Percentiles rank a stretch among this genome's conserved stretches.
phyloP scores from a whole-genome alignment of 2,797 vertebrate genomes.

The Valencia hispanica region DNA sequence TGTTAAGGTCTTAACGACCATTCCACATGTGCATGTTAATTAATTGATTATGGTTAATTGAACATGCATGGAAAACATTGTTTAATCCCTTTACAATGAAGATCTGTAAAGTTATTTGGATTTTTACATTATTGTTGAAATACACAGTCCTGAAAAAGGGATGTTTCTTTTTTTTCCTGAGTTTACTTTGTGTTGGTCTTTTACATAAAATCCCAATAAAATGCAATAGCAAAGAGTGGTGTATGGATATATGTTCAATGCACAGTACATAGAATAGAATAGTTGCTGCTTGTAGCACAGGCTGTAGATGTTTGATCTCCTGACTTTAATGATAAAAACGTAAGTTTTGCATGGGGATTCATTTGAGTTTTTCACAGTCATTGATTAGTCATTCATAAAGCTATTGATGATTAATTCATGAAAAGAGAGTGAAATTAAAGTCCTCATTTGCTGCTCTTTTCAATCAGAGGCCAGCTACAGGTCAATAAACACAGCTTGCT shows the following conservation, averaged over 20 bases:
- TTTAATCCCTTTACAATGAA: no score
- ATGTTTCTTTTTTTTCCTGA: no score
- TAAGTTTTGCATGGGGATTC: neutral
- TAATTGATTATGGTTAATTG: no score
- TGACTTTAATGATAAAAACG: neutral
- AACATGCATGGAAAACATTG: no score
- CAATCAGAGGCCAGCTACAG: constrained; percentile 43
- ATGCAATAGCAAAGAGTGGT: neutral
- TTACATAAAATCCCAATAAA: neutral
- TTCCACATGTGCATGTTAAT: no score
- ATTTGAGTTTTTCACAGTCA: constrained; percentile 42
- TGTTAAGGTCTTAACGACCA: no score
- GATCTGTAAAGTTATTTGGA: no score
- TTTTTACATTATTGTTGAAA: no score
- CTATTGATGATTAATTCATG: constrained; percentile 68
- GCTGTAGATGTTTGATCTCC: constrained; percentile 1
- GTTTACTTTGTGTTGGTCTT: neutral
- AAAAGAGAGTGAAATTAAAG: constrained; percentile 45
- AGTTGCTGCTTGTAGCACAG: neutral
- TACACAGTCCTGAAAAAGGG: no score
- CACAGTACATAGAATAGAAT: neutral
- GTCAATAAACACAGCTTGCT: constrained; percentile 61
- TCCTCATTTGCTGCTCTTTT: constrained; percentile 50
- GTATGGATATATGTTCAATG: neutral
- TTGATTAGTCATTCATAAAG: constrained; percentile 65